Evolutionary conservation across 1,140 invertebrate species (phyloP), one percentile per base, ranked within the genome.

Genomic region (Trichonephila clavata): DNA sequence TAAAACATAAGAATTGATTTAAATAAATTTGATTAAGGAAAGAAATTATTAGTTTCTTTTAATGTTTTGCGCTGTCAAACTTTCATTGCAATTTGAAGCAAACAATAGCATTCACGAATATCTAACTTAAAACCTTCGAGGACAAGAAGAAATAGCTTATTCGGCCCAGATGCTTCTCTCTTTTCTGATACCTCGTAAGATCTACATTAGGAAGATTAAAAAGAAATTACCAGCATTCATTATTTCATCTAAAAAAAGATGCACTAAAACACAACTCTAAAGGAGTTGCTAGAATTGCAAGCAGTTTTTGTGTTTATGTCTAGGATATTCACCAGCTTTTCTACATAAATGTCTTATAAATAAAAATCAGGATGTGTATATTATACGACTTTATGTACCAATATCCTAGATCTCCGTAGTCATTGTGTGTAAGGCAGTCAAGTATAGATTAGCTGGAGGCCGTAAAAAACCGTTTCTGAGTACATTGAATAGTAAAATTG

Each of bases 401-500:
- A 84, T 65, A 27, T 24, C 80, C n/a, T 16, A 4, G 24, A 39
- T 89, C 86, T 18, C 7, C 57, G 32, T 50, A 83, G 81, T 86
- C 77, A 2, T 90, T 63, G 71, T 32, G 80, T 32, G 32, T 50
- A 84, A 92, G 60, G 80, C 65, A 92, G 90, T 92, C 90, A 83
- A 92, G 90, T n/a, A 39, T 50, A 68, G 90, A 91, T 91, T 91
- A 91, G 89, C 59, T n/a, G 2, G 16, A 24, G 24, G 39, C 20
- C 39, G 80, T 63, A 92, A 92, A 92, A 77, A 43, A 71, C 20
- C 83, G 18, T 86, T 86, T 84, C 60, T 63, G 65, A 65, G 90
- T 80, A 65, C 43, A 84, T 65, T 92, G 90, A 92, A 92, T 92
- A 92, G 80, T 92, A 84, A 92, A 92, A 83, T 80, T 92, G 59